Percentiles rank a stretch among this genome's conserved stretches.
phyloP scores from a whole-genome alignment of 1,140 invertebrate species.

The Pseudomyrmex pallidus region DNA sequence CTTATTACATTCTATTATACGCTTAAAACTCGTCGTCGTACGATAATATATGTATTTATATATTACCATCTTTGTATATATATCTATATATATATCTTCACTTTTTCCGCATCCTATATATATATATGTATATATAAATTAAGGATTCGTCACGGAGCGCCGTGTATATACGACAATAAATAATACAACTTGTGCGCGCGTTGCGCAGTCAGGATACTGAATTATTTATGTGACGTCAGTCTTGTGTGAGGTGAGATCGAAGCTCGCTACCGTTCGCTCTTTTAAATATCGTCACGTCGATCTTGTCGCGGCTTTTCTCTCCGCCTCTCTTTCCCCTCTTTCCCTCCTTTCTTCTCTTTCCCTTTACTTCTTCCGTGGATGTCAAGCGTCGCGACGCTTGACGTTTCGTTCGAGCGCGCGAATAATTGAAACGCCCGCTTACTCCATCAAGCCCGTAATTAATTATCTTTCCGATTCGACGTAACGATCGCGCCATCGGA shows the following conservation, averaged over 20 bases:
- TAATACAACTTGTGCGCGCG: constrained; percentile 53
- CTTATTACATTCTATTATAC: constrained; percentile 70
- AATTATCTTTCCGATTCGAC: constrained; percentile 55
- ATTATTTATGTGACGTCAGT: constrained; percentile 79
- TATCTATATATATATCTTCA: constrained; percentile 58
- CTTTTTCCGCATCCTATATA: constrained; percentile 6
- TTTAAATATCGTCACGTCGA: constrained; percentile 65
- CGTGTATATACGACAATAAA: constrained; percentile 59
- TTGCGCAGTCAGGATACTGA: constrained; percentile 48
- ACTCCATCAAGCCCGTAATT: constrained; percentile 40
- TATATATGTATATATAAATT: constrained; percentile 69
- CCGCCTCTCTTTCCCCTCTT: neutral
- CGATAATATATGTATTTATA: constrained; percentile 67
- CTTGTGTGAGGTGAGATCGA: constrained; percentile 77
- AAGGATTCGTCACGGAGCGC: constrained; percentile 60
- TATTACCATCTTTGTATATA: constrained; percentile 2
- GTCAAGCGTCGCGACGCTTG: constrained; percentile 37
- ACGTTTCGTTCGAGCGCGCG: constrained; percentile 20
- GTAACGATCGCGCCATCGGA: constrained; percentile 46
- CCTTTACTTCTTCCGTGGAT: neutral
- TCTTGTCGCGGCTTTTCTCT: constrained; percentile 49
- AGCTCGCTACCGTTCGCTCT: constrained; percentile 72
- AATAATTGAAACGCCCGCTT: constrained; percentile 48
- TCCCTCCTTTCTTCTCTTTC: neutral
- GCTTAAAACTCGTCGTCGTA: constrained; percentile 64